phyloP scores from a whole-genome alignment of 2,113 vertebrate species.

The Tamias sibiricus region DNA sequence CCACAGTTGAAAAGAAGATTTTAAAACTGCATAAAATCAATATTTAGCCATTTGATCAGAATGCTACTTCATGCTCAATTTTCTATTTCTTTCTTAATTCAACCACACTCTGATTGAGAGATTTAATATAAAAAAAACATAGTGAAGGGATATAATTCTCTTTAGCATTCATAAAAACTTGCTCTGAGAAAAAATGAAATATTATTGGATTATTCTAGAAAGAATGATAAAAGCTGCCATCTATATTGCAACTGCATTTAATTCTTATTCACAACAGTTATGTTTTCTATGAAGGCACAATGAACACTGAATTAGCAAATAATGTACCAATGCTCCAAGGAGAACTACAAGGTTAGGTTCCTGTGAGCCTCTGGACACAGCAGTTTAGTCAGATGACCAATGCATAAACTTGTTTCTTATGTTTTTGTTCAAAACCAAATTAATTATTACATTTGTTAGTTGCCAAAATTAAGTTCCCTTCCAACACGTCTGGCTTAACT shows the following conservation, averaged over 20 bases:
- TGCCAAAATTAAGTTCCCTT: background rate
- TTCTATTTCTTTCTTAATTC: conserved; percentile 23
- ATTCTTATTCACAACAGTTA: background rate
- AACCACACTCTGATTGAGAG: background rate
- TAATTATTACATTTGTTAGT: background rate
- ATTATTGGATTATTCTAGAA: background rate
- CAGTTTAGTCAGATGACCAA: background rate
- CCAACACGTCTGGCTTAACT: background rate
- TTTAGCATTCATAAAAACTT: background rate
- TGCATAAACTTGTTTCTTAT: background rate
- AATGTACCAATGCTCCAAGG: background rate
- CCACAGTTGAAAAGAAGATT: background rate
- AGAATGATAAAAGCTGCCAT: background rate
- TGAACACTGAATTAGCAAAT: background rate
- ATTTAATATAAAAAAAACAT: background rate
- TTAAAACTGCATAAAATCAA: background rate
- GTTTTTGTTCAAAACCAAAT: background rate
- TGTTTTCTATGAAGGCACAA: background rate
- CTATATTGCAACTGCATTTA: background rate
- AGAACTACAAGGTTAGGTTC: background rate
- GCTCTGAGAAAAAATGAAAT: background rate
- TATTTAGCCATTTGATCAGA: background rate
- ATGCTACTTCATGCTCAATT: background rate
- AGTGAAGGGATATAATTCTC: background rate
- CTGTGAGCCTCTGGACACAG: background rate